Evolutionary conservation across 2,113 vertebrate genomes (phyloP), one percentile per base, ranked within the genome.

Genomic region (Callipepla californica): DNA sequence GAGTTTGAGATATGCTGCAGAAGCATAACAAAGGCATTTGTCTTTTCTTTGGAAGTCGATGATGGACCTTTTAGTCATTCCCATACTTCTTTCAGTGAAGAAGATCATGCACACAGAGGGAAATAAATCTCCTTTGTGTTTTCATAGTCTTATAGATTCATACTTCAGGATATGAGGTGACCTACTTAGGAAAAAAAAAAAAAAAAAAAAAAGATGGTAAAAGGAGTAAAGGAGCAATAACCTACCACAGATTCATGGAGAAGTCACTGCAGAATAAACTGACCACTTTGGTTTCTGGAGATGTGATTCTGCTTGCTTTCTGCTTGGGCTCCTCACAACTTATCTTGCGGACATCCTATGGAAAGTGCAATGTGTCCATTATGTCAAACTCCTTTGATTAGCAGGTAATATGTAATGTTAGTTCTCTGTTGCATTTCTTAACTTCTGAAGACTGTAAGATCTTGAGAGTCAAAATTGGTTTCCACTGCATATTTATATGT

Each of bases 51-150:
- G 75, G 93, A 90, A 93, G 74, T 44, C 0, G 0, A 26, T 90
- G 82, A 87, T 94, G 79, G 93, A 82, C 86, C 57, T 90, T 94
- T 58, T 74, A 90, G 83, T 93, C 69, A 70, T 86, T 89, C 89
- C 73, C 65, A 95, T 95, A 80, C 79, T 80, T 91, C 76, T 94
- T 94, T 90, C 72, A 74, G 72, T 80, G 40, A 61, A 91, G 83
- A 90, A 76, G 83, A 93, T 92, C 87, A 53, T 67, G 53, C 70
- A 85, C 74, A 93, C 48, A 76, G 75, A 93, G 77, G 75, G 66
- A 66, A 95, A 94, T 96, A 97, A 95, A 96, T 96, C 85, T 95
- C 51, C 93, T 96, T 97, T 95, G 96, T 92, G 93, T 85, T 95
- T 94, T 94, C 82, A 23, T 89, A 92, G 77, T 92, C 84, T 94